Evolutionary conservation across 2,797 vertebrate species (phyloP), one percentile per base, ranked within the genome.

Genomic region (Sebastes umbrosus): DNA sequence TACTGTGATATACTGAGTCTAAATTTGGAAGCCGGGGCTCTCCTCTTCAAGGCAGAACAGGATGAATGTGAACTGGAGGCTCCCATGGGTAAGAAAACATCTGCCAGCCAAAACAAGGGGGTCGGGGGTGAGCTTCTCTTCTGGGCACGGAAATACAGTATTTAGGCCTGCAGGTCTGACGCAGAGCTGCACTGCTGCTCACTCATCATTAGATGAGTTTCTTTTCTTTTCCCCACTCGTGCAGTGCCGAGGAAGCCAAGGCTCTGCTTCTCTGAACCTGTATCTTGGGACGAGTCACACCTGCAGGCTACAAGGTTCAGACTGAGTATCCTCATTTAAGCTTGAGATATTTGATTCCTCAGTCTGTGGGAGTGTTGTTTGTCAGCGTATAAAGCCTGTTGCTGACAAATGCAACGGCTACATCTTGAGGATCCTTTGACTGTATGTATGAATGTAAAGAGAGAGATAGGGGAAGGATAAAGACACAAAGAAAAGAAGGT

Each of bases 11-110:
- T 39, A 82, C 31, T 75, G 39, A 5, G 69, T 87, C 83, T 91
- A 94, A 88, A 92, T 92, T 70, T 87, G 85, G 91, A 91, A 73
- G 70, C 79, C 0, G 67, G 80, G 72, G 62, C 82, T 86, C 73
- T 87, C 27, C 77, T 91, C 77, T 89, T 67, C 22, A 27, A 84
- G 80, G 87, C 78, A 76, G 69, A 86, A 62, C 73, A 83, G 79
- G 80, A 88, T 82, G 73, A 90, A 90, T 81, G 84, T 85, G 77
- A 87, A 86, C 70, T 27, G 11, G 86, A 84, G 63, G 71, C 54
- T 85, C 89, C 83, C 84, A 10, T 60, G 88, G 86, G 90, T 73
- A 72, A 32, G 65, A 73, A 90, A 90, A 93, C 90, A 92, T 92
- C 91, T 92, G 89, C 82, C 81, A 88, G 89, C 85, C 83, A 83